These are phyloP conservation scores for Epizoanthus scotinus DNA, from an alignment of 92 coral and sea anemone species.

Conservation along the genomic window DNA sequence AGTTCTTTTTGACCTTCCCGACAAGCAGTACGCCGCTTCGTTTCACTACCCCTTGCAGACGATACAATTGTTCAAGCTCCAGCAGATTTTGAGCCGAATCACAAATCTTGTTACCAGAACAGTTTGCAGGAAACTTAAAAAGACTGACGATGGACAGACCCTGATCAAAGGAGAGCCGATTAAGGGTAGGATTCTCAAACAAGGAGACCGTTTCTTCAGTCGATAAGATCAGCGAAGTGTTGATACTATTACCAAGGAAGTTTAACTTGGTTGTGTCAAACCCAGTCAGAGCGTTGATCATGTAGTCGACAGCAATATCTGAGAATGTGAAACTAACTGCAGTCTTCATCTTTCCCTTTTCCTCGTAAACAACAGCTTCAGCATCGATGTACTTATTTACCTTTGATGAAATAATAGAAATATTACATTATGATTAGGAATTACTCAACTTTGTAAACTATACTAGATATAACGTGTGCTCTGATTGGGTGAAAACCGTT, in stretches of 20 bases:
- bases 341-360: constrained; percentile 67
- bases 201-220: constrained; percentile 77
- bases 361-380: constrained; percentile 92
- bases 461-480: too few relatives aligned
- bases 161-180: constrained; percentile 78
- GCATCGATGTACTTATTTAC: constrained; percentile 87
- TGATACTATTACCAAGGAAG: constrained; percentile 74
- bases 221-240: constrained; percentile 83
- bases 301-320: constrained; percentile 78
- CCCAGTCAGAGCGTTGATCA: constrained; percentile 90
- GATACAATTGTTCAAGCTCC: constrained; percentile 89
- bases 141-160: constrained; percentile 87
- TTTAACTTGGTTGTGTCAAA: constrained; percentile 69
- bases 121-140: constrained; percentile 85
- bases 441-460: too few relatives aligned
- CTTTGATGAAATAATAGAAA: neutral
- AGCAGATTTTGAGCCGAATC: constrained; percentile 78
- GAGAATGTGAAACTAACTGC: constrained; percentile 89
- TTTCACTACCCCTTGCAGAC: constrained; percentile 87
- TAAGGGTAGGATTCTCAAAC: constrained; percentile 82
- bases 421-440: neutral
- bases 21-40: constrained; percentile 69
- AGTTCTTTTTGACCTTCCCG: constrained; percentile 77
- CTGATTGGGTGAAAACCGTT: too few relatives aligned
- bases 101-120: constrained; percentile 74